These are phyloP conservation scores for Channa argus DNA, from an alignment of 2,113 vertebrate genomes.

Conservation along the genomic window DNA sequence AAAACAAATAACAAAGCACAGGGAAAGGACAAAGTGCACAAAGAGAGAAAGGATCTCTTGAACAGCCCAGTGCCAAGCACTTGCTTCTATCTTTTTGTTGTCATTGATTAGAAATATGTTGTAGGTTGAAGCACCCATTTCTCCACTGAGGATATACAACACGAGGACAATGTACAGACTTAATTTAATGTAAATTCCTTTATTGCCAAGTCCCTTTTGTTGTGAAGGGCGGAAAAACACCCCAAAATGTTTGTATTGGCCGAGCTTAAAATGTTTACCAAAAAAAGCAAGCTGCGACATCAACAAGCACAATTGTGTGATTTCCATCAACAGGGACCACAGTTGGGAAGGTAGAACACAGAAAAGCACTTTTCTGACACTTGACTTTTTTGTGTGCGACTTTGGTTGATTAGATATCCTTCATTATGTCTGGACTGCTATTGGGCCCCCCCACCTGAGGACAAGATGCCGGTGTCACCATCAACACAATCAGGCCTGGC, in stretches of 20 bases:
- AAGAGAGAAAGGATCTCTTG: conserved; percentile 73
- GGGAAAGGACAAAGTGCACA: conserved; percentile 81
- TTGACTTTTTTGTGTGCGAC: conserved; percentile 65
- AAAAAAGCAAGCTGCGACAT: conserved; percentile 5
- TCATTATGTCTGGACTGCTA: conserved; percentile 77
- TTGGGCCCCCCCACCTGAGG: conserved; percentile 74
- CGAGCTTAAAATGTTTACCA: conserved; percentile 18
- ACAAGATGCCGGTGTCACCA: conserved; percentile 75
- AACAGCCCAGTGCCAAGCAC: conserved; percentile 70
- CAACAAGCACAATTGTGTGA: conserved; percentile 38
- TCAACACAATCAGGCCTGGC: conserved; percentile 87
- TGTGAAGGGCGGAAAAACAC: conserved; percentile 6
- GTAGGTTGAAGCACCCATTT: conserved; percentile 64
- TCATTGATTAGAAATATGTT: conserved; percentile 84
- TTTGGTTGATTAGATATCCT: conserved; percentile 81
- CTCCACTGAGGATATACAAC: conserved; percentile 54
- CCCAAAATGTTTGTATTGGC: conserved; percentile 13
- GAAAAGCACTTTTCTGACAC: conserved; percentile 46
- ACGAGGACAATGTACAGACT: conserved; percentile 45
- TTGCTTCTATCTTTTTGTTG: conserved; percentile 69
- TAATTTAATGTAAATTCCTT: conserved; percentile 69
- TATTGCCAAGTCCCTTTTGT: conserved; percentile 52
- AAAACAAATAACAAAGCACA: conserved; percentile 85
- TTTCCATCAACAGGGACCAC: conserved; percentile 58
- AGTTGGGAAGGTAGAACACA: conserved; percentile 53